phyloP scores from a whole-genome alignment of 2,113 vertebrate species.

The Toxotes chatareus region DNA sequence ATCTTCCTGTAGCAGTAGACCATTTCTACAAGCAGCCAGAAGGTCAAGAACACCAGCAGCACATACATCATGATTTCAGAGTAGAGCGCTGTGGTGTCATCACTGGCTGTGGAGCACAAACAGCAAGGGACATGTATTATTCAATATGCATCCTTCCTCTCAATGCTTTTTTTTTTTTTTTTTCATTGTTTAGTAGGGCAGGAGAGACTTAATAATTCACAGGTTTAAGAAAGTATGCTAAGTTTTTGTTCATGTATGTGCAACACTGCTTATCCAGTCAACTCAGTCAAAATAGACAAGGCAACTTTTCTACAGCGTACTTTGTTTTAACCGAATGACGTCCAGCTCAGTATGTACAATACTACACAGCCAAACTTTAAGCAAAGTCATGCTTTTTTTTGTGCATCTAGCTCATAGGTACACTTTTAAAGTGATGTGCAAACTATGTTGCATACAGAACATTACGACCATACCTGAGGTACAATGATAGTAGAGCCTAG shows the following conservation, averaged over 20 bases:
- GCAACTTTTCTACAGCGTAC: neutral
- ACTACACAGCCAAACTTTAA: conserved; percentile 3
- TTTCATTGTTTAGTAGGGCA: conserved; percentile 4
- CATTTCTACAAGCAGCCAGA: conserved; percentile 98
- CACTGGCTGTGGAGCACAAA: conserved; percentile 83
- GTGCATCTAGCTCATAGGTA: conserved; percentile 8
- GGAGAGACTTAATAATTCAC: conserved; percentile 11
- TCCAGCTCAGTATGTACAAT: conserved; percentile 8
- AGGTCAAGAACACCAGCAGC: conserved; percentile 94
- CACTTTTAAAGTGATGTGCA: conserved; percentile 9
- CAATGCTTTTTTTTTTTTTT: neutral
- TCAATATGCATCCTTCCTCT: conserved; percentile 23
- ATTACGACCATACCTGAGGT: conserved; percentile 25
- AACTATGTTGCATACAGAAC: conserved; percentile 32
- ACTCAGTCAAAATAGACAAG: neutral
- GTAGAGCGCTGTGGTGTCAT: conserved; percentile 90
- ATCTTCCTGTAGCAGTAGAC: conserved; percentile 99
- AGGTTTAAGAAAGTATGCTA: conserved; percentile 16
- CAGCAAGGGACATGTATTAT: conserved; percentile 61
- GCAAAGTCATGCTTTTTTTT: conserved; percentile 19
- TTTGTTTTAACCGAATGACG: conserved; percentile 11
- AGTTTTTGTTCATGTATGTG: conserved; percentile 21
- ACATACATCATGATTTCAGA: conserved; percentile 99
- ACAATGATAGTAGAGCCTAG: conserved; percentile 13
- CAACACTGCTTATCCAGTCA: conserved; percentile 26